phyloP scores from a whole-genome alignment of 2,888 invertebrate genomes.

The Andrena trimmerana region DNA sequence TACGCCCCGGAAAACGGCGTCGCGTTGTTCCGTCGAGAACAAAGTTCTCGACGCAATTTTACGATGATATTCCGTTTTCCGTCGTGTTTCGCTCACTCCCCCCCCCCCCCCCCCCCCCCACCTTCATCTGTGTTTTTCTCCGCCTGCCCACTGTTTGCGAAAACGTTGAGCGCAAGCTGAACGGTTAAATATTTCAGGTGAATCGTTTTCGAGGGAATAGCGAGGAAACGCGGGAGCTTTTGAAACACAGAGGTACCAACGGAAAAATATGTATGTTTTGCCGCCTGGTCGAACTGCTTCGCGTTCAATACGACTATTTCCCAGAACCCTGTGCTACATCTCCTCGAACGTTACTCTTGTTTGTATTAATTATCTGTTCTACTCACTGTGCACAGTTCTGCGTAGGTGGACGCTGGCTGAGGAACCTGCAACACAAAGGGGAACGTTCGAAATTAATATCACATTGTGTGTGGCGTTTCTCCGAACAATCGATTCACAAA shows the following conservation, averaged over 20 bases:
- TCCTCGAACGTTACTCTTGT: not conserved
- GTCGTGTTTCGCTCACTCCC: not conserved
- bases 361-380: not conserved
- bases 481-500: no score
- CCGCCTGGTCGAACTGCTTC: slow-evolving; percentile 9
- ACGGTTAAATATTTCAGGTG: slow-evolving; percentile 55
- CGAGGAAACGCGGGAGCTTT: slow-evolving; percentile 36
- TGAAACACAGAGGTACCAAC: slow-evolving; percentile 4
- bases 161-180: slow-evolving; percentile 43
- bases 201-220: slow-evolving; percentile 51
- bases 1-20: slow-evolving; percentile 11
- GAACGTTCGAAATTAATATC: no score
- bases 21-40: slow-evolving; percentile 30
- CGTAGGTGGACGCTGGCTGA: not conserved
- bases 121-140: not conserved
- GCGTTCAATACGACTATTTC: slow-evolving; percentile 20
- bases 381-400: not conserved
- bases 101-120: not conserved
- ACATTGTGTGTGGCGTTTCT: no score
- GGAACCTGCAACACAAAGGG: no score
- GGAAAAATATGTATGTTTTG: slow-evolving; percentile 25
- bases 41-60: slow-evolving; percentile 48
- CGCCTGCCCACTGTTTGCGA: slow-evolving; percentile 6
- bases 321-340: slow-evolving; percentile 6
- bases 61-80: slow-evolving; percentile 32